Conservation (phyloP, 2,888 invertebrate species). For the Endotricha flammealis region DNA sequence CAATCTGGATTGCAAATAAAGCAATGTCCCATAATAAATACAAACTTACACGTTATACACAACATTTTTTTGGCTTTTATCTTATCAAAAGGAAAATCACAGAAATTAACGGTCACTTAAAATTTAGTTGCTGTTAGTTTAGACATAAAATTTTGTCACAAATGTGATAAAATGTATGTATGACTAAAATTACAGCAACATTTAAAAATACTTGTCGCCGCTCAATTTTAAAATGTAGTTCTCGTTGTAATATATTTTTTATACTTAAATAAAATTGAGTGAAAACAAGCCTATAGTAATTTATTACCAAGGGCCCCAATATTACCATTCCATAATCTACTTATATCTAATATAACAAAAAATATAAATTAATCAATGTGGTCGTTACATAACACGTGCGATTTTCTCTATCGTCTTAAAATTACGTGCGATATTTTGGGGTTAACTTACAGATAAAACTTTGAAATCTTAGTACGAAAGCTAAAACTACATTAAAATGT, state of each 20-base stretch:
- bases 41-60: conserved; percentile 48
- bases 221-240: conserved; percentile 16
- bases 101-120: conserved; percentile 46
- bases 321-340: conserved; percentile 44
- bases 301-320: conserved; percentile 49
- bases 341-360: conserved; percentile 70
- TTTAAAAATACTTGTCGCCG: no score
- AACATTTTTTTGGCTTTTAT: conserved; percentile 66
- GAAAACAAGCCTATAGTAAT: conserved; percentile 16
- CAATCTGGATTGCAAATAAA: conserved; percentile 35
- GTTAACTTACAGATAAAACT: conserved; percentile 35
- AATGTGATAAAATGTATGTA: no score
- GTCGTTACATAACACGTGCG: conserved; percentile 73
- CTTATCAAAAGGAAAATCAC: conserved; percentile 66
- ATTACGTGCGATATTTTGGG: conserved; percentile 49
- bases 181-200: no score
- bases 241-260: conserved; percentile 21
- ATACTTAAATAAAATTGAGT: conserved; percentile 15
- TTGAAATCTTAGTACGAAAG: conserved; percentile 41
- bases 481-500: conserved; percentile 31
- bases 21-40: conserved; percentile 40
- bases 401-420: conserved; percentile 54
- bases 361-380: conserved; percentile 72
- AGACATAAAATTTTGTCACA: no score
- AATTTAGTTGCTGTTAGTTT: conserved; percentile 16